Evolutionary conservation across 2,888 invertebrate species (phyloP), one percentile per base, ranked within the genome.

Genomic region (Lamellibrachia columna): DNA sequence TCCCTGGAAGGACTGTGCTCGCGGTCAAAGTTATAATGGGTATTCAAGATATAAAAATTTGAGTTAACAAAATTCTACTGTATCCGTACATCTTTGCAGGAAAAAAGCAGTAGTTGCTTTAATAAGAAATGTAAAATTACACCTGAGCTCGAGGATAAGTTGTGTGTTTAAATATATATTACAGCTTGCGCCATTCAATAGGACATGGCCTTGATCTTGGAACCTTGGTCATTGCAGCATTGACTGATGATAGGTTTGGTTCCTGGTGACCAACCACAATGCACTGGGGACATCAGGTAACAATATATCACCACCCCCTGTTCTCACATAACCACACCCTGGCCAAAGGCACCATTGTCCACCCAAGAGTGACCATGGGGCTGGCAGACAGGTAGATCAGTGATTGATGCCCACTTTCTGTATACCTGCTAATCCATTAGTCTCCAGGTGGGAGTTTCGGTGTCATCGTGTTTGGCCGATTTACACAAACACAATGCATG

Each of bases 301-400:
- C n/a, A 75, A 75, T 75, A n/a, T 75, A 75, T 75, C 75, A 75
- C 75, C 75, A 75, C n/a, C 75, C 75, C 75, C 75, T 75, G 22
- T 75, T 75, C 75, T n/a, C 15, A 22, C n/a, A 75, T 75, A 22
- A 22, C 75, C 75, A 75, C 75, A 75, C 75, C 75, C 75, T 75
- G 75, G 15, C 75, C 75, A 22, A 75, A 75, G 75, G n/a, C 75
- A 75, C 75, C 75, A 22, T 75, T 75, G 75, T 75, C 75, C 22
- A 75, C 75, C 6, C 75, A 40, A 22, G 75, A 75, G 22, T 75
- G 75, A 75, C 75, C 75, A 75, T n/a, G n/a, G 75, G 75, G 75
- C 22, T n/a, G n/a, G 22, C 1, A 15, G 75, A 75, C 75, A 75
- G 75, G 75, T 75, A 22, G 75, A 75, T 75, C 75, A 75, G 15